phyloP scores from a whole-genome alignment of 2,888 invertebrate species.

The Spodoptera exigua region DNA sequence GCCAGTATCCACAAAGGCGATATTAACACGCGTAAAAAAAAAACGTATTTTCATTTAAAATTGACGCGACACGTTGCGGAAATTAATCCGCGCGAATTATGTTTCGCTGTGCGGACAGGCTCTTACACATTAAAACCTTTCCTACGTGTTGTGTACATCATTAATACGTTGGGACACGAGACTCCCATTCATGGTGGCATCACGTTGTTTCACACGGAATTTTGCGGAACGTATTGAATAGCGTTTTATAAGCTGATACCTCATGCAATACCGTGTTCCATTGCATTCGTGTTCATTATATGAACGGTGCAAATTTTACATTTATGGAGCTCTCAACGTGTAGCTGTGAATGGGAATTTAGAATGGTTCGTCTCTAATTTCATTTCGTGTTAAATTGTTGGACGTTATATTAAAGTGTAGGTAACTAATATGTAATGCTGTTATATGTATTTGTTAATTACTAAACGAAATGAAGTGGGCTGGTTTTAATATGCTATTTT shows the following conservation, averaged over 20 bases:
- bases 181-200: slow-evolving; percentile 4
- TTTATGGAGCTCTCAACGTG: neutral
- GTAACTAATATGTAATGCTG: neutral
- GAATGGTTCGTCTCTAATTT: slow-evolving; percentile 17
- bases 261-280: slow-evolving; percentile 8
- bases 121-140: too few relatives aligned
- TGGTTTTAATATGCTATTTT: too few relatives aligned
- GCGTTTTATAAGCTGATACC: slow-evolving; percentile 14
- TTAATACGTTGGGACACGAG: neutral
- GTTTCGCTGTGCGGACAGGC: too few relatives aligned
- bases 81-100: too few relatives aligned
- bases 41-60: too few relatives aligned
- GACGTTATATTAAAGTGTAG: neutral
- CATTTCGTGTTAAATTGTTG: slow-evolving; percentile 11
- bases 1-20: too few relatives aligned
- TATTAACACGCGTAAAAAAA: too few relatives aligned
- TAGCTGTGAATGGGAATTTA: slow-evolving; percentile 10
- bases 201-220: slow-evolving; percentile 4
- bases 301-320: slow-evolving; percentile 6
- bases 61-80: too few relatives aligned
- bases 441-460: too few relatives aligned
- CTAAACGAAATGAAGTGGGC: too few relatives aligned
- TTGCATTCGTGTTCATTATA: slow-evolving; percentile 15
- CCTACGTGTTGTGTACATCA: too few relatives aligned
- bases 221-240: slow-evolving; percentile 13